phyloP scores from a whole-genome alignment of 2,797 vertebrate species.

The Gambelia wislizenii region DNA sequence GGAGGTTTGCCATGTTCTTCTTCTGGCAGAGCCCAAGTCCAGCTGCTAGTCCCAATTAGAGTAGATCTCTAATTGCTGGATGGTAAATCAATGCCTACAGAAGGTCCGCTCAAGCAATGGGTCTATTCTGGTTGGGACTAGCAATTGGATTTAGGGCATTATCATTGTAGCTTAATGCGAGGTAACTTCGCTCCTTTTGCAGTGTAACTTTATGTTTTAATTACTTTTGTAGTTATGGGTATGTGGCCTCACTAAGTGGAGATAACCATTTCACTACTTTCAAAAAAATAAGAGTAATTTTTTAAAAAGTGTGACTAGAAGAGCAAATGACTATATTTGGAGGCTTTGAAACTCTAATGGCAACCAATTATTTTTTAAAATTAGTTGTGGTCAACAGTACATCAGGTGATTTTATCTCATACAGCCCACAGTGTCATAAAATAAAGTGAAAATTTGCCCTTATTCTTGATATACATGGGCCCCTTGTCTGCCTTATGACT shows the following conservation, averaged over 20 bases:
- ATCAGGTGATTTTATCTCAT: not conserved
- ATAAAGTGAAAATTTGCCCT: not conserved
- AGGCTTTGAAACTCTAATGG: not conserved
- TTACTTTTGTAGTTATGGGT: too few species aligned
- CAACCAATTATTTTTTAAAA: not conserved
- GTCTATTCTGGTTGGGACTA: too few species aligned
- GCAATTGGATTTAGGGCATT: not conserved
- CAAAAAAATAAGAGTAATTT: too few species aligned
- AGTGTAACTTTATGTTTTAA: not conserved
- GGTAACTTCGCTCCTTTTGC: not conserved
- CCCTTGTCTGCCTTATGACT: constrained; percentile 5
- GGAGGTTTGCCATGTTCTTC: not conserved
- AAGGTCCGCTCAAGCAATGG: too few species aligned
- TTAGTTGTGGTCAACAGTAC: not conserved
- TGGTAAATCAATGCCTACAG: too few species aligned
- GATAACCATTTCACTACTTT: too few species aligned
- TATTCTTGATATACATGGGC: not conserved
- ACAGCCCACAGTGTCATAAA: not conserved
- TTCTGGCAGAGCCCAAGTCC: too few species aligned
- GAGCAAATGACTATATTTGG: not conserved
- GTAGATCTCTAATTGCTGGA: too few species aligned
- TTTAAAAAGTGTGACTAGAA: too few species aligned
- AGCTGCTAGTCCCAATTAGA: too few species aligned
- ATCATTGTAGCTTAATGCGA: not conserved
- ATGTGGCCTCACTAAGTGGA: too few species aligned